These are phyloP conservation scores for Eupithecia insigniata DNA, from an alignment of 2,888 invertebrate genomes.

Conservation along the genomic window DNA sequence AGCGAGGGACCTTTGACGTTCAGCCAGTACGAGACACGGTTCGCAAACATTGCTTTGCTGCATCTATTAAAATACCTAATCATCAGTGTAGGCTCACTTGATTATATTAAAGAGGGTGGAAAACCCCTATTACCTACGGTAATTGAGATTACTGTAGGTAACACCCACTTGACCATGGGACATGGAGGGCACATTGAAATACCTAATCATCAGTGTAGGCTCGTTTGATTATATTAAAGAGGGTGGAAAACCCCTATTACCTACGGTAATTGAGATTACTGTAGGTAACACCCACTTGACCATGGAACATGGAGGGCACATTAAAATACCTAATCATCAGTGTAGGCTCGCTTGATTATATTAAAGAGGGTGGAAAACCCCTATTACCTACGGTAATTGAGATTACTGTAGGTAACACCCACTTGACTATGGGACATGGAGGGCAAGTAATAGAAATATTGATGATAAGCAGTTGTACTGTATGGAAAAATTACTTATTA, in stretches of 20 bases:
- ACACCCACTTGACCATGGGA: not conserved
- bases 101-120: not conserved
- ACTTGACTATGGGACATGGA: not conserved
- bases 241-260: not conserved
- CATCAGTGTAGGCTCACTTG: not conserved
- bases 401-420: no score
- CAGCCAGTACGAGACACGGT: conserved; percentile 66
- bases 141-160: no score
- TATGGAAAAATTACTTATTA: no score
- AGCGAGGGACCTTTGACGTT: conserved; percentile 64
- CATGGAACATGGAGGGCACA: no score
- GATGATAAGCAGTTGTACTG: not conserved
- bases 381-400: no score
- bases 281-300: no score
- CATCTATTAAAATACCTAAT: conserved; percentile 43
- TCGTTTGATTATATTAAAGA: not conserved
- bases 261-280: no score
- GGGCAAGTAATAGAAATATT: not conserved
- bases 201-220: not conserved
- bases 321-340: not conserved
- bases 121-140: not conserved
- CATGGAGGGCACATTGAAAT: no score
- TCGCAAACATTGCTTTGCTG: conserved; percentile 60
- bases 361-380: not conserved
- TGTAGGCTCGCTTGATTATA: not conserved